These are phyloP conservation scores for Noctuana brunneofusca DNA, from an alignment of 2,888 invertebrate species.

Conservation along the genomic window DNA sequence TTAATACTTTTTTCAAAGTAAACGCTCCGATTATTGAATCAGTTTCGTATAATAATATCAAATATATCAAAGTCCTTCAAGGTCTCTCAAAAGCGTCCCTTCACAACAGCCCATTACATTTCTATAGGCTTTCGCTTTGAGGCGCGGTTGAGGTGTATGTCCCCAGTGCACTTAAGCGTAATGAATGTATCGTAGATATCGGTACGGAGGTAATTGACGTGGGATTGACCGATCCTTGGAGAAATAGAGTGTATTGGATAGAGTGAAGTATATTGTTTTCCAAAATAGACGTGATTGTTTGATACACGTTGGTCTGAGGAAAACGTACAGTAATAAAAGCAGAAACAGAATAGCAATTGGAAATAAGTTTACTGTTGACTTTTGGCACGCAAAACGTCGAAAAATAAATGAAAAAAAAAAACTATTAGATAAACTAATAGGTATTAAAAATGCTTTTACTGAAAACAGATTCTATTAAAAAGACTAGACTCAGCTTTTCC, in stretches of 20 bases:
- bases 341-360: too few relatives aligned
- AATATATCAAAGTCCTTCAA: slow-evolving; percentile 2
- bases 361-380: too few relatives aligned
- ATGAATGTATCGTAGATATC: slow-evolving; percentile 32
- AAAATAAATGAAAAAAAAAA: too few relatives aligned
- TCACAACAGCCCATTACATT: slow-evolving; percentile 24
- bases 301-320: neutral
- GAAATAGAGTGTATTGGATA: slow-evolving; percentile 35
- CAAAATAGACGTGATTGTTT: slow-evolving; percentile 14
- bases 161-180: slow-evolving; percentile 32
- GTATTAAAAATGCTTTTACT: too few relatives aligned
- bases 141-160: slow-evolving; percentile 29
- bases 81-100: slow-evolving; percentile 12
- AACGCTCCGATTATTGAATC: neutral
- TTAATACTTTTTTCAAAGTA: neutral
- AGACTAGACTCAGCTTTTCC: too few relatives aligned
- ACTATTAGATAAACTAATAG: too few relatives aligned
- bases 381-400: too few relatives aligned
- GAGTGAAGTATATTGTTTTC: slow-evolving; percentile 23
- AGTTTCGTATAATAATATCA: neutral
- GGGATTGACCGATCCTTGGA: slow-evolving; percentile 41
- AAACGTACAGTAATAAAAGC: too few relatives aligned
- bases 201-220: slow-evolving; percentile 38
- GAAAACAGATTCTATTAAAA: too few relatives aligned
- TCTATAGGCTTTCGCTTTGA: slow-evolving; percentile 24